Base-by-base conservation (phyloP, 2,888 invertebrate genomes). In the Oxystoma pomonae region DNA sequence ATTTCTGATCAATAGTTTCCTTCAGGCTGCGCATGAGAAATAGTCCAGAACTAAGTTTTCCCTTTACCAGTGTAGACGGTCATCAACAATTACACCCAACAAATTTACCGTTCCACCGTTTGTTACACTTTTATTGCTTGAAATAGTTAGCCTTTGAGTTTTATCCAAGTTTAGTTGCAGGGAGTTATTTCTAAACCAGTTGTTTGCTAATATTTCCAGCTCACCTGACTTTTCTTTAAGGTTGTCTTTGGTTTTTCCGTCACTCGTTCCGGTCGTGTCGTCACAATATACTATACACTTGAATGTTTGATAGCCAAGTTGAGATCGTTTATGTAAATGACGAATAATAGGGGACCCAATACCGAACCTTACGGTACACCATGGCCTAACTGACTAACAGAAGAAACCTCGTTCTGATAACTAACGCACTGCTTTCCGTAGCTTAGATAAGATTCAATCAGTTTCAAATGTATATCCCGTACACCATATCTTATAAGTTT, bases 321-420 rank as follows among this genome's bases (percentile, higher is more conserved):
- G 12, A 35, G 12, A 35, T 3, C 35, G 35, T 35, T 35, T 3
- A 35, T 35, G 12, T 35, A 35, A 35, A 12, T 35, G n/a, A 19
- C n/a, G n/a, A 53, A 53, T 53, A 53, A 53, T 16, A 17, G n/a
- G 3, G 53, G 53, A 3, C 53, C 53, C n/a, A 53, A 53, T 9
- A 53, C 53, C n/a, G 53, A 53, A 53, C 53, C n/a, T 53, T 53
- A 16, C 7, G 53, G 53, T 3, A 53, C 53, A 7, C 53, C 53
- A n/a, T n/a, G n/a, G 5, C n/a, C 7, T 53, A 53, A 7, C 7
- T 19, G 5, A 17, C n/a, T 53, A 9, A 53, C 5, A 7, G 53
- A 17, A 17, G 53, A 53, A 9, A 17, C 16, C 53, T 53, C 53
- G 7, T 19, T 16, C 19, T 53, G 53, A 19, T 53, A 53, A 16